Base-by-base conservation (phyloP, 2,888 invertebrate genomes). In the Eupithecia tripunctaria region DNA sequence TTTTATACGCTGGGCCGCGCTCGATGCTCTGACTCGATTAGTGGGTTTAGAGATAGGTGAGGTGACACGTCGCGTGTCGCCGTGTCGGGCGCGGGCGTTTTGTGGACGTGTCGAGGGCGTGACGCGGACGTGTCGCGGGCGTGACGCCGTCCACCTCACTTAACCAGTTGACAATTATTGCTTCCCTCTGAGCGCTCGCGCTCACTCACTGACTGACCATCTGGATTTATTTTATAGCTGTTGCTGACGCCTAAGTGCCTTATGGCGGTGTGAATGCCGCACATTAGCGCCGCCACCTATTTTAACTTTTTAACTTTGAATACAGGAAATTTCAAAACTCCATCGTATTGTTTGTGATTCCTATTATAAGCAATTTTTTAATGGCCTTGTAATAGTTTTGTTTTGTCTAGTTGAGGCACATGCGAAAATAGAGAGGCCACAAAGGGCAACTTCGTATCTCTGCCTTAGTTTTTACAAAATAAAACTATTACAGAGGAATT, bases 181-280 rank as follows among this genome's bases (percentile, higher is more conserved):
- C 36, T 38, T 21, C 21, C 4, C 66, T 43, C 43, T 18, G 4
- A 47, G 36, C 66, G 15, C 32, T 64, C 18, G 14, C 36, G 29
- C 43, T 32, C 43, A n/a, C 36, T 62, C 67, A 67, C 59, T 68
- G 64, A 32, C 65, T 68, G 68, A 60, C 68, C 68, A 60, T 56
- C 64, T 72, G 68, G 67, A 43, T 72, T 59, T 68, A 65, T 68
- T 68, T 63, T 65, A 63, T 41, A 56, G 68, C 64, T 29, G 4
- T 14, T 4, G 56, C 25, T 56, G 56, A 25, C 51, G 12, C 21
- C n/a, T 47, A 3, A 41, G 14, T 4, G 41, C 41, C n/a, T 0
- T 21, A 14, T n/a, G n/a, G n/a, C n/a, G n/a, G n/a, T n/a, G n/a
- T n/a, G n/a, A n/a, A n/a, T n/a, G n/a, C n/a, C n/a, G n/a, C n/a